These are phyloP conservation scores for Tenthredo mesomela DNA, from an alignment of 2,888 invertebrate species.

Conservation along the genomic window DNA sequence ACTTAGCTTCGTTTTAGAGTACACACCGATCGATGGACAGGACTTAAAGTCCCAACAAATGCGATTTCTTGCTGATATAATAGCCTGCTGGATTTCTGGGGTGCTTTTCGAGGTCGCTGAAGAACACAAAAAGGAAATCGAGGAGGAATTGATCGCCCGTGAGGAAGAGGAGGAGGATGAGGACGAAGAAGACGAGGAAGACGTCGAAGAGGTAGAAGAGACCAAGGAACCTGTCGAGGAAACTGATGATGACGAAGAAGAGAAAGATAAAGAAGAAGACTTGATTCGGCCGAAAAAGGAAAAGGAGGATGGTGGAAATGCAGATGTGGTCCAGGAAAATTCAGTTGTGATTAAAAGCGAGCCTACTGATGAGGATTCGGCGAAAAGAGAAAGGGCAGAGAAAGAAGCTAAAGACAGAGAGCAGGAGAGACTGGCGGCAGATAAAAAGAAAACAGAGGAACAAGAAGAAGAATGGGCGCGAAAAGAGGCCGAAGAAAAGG, in stretches of 20 bases:
- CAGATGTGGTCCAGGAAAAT: background rate
- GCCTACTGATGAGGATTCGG: conserved; percentile 7
- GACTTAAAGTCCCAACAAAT: conserved; percentile 72
- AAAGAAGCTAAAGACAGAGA: conserved; percentile 56
- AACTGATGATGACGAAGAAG: conserved; percentile 7
- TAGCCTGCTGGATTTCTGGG: conserved; percentile 72
- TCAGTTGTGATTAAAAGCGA: background rate
- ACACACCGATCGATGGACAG: conserved; percentile 62
- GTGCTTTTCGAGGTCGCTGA: conserved; percentile 69
- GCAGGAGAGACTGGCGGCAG: conserved; percentile 55
- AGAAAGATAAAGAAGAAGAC: conserved; percentile 43
- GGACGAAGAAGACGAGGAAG: conserved; percentile 32
- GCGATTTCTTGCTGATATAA: conserved; percentile 68
- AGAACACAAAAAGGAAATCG: conserved; percentile 56
- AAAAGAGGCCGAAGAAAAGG: conserved; percentile 49
- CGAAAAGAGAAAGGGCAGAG: conserved; percentile 57
- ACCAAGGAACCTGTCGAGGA: conserved; percentile 23
- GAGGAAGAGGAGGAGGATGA: conserved; percentile 14
- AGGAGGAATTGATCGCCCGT: conserved; percentile 10
- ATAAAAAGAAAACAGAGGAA: conserved; percentile 59
- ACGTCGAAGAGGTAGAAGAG: conserved; percentile 35
- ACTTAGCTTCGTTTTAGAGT: conserved; percentile 63
- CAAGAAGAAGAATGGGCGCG: conserved; percentile 58
- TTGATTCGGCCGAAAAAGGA: conserved; percentile 27
- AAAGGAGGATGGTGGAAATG: background rate